Percentiles rank a stretch among this genome's conserved stretches.
Conservation (phyloP, 2,113 vertebrate genomes). For the Eublepharis macularius region DNA sequence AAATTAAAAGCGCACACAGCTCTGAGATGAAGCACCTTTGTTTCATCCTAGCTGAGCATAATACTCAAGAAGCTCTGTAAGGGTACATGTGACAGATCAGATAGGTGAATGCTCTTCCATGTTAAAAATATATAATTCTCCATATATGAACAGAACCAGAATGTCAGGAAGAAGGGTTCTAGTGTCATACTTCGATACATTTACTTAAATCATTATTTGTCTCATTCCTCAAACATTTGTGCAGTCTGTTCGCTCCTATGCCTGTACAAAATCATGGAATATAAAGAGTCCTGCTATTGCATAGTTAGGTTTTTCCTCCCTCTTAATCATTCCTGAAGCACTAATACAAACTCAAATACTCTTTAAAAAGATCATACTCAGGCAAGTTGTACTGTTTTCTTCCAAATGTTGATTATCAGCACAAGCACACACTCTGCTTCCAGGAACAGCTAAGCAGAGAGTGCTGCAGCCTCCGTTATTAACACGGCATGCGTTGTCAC, state of each 20-base stretch:
- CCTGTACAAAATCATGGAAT: neutral
- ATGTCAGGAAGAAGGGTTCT: too few relatives aligned
- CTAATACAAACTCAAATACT: constrained; percentile 21
- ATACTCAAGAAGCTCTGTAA: too few relatives aligned
- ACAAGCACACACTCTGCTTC: constrained; percentile 94
- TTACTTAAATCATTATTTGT: too few relatives aligned
- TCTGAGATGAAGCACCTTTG: too few relatives aligned
- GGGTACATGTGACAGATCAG: too few relatives aligned
- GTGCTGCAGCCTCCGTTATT: constrained; percentile 95
- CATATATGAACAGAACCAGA: too few relatives aligned
- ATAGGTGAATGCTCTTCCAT: too few relatives aligned
- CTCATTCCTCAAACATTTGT: neutral
- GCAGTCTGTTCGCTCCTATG: neutral
- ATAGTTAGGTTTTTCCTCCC: neutral
- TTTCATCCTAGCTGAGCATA: too few relatives aligned
- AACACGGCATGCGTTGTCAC: constrained; percentile 92
- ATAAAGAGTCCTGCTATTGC: neutral
- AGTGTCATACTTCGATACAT: too few relatives aligned
- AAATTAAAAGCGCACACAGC: too few relatives aligned
- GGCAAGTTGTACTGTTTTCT: constrained; percentile 92
- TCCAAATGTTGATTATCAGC: constrained; percentile 95
- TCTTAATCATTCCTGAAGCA: constrained; percentile 14
- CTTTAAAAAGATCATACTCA: constrained; percentile 78
- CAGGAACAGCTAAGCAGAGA: constrained; percentile 93
- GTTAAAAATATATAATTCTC: too few relatives aligned